Conservation (phyloP, 1,140 invertebrate genomes). For the Nixonia krombeini region DNA sequence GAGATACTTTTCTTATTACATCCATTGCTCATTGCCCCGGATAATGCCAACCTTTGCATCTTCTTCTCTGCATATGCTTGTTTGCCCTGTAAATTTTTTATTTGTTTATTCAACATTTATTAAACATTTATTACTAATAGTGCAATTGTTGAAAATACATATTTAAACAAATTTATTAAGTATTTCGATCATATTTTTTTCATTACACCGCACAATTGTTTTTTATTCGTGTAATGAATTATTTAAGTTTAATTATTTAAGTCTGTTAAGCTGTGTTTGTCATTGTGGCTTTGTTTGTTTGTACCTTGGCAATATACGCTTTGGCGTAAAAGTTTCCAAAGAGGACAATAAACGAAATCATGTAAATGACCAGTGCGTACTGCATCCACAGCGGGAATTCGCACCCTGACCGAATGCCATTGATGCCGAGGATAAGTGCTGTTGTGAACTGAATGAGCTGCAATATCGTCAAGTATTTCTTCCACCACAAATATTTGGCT, state of each 20-base stretch:
- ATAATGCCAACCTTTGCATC: slow-evolving; percentile 43
- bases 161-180: no score
- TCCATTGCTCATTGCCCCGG: slow-evolving; percentile 23
- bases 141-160: neutral
- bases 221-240: no score
- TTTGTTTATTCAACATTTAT: neutral
- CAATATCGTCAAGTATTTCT: slow-evolving; percentile 91
- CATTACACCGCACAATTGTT: no score
- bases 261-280: no score
- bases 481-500: slow-evolving; percentile 92
- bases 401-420: slow-evolving; percentile 87
- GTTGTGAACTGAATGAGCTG: slow-evolving; percentile 91
- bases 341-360: slow-evolving; percentile 90
- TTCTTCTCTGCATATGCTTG: slow-evolving; percentile 62
- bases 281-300: no score
- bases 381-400: slow-evolving; percentile 96
- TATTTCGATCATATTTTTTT: no score
- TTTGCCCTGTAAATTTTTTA: slow-evolving; percentile 57
- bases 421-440: slow-evolving; percentile 85
- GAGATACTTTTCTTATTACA: slow-evolving; percentile 15
- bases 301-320: slow-evolving; percentile 83
- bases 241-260: no score
- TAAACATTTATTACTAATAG: neutral
- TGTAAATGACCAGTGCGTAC: slow-evolving; percentile 91
- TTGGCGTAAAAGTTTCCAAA: slow-evolving; percentile 94